Conservation (phyloP, 2,113 vertebrate genomes). For the Gambusia holbrooki region DNA sequence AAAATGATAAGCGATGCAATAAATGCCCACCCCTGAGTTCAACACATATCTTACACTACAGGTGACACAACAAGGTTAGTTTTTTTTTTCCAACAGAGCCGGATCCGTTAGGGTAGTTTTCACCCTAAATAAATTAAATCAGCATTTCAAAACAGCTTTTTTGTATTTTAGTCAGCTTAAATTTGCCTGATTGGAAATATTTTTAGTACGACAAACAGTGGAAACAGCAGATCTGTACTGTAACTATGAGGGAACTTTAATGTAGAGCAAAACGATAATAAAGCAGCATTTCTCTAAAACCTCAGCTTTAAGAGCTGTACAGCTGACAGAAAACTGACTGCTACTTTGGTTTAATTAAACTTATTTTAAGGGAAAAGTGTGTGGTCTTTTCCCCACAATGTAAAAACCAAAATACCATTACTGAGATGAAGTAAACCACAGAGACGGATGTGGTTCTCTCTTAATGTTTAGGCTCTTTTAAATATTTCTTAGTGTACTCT, state of each 20-base stretch:
- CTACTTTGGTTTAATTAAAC: constrained; percentile 59
- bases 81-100: no score
- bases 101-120: background rate
- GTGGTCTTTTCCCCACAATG: constrained; percentile 59
- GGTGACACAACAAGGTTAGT: no score
- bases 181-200: background rate
- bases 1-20: no score
- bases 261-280: background rate
- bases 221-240: no score
- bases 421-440: constrained; percentile 55
- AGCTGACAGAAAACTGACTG: constrained; percentile 40
- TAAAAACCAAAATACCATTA: constrained; percentile 53
- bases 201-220: background rate
- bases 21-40: no score
- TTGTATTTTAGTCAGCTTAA: no score
- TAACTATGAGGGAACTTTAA: background rate
- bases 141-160: no score
- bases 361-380: constrained; percentile 56
- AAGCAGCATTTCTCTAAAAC: constrained; percentile 24
- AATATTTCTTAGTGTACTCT: constrained; percentile 30
- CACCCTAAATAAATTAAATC: no score
- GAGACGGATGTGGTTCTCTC: constrained; percentile 51
- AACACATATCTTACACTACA: background rate
- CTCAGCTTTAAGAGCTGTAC: constrained; percentile 13
- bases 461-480: constrained; percentile 39